Evolutionary conservation across 2,113 vertebrate species (phyloP).

Genomic region (Strix uralensis): DNA sequence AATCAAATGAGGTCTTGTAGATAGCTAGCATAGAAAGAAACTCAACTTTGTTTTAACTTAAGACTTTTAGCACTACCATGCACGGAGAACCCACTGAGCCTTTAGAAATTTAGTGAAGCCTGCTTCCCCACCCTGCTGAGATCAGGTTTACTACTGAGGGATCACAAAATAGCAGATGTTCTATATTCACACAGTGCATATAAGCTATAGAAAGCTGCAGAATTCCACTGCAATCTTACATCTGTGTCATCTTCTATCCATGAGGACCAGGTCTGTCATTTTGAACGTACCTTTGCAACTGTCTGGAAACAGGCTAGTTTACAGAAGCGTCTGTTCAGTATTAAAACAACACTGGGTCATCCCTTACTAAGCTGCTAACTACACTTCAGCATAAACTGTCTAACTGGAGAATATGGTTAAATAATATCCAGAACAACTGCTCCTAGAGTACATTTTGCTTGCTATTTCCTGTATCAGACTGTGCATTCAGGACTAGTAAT

Average conservation of each 20-base stretch:
- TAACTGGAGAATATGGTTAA: not conserved
- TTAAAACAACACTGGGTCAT: not conserved
- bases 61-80: not conserved
- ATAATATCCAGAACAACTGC: slow-evolving; percentile 12
- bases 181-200: not conserved
- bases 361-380: slow-evolving; percentile 24
- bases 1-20: not conserved
- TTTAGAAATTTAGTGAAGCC: not conserved
- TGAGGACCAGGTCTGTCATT: not conserved
- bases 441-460: not conserved
- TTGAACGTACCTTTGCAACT: not conserved
- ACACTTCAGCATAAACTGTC: not conserved
- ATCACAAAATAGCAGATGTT: not conserved
- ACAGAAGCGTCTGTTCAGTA: not conserved
- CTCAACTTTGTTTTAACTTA: not conserved
- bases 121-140: not conserved
- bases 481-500: not conserved
- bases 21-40: not conserved
- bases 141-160: not conserved
- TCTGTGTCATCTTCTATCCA: not conserved
- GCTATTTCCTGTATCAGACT: not conserved
- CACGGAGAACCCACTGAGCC: not conserved
- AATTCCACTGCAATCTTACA: not conserved
- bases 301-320: not conserved
- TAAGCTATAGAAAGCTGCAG: not conserved